Evolutionary conservation across 35 echinoderm and acorn worm genomes (phyloP), one percentile per base, ranked within the genome.

Genomic region (Anneissia japonica): DNA sequence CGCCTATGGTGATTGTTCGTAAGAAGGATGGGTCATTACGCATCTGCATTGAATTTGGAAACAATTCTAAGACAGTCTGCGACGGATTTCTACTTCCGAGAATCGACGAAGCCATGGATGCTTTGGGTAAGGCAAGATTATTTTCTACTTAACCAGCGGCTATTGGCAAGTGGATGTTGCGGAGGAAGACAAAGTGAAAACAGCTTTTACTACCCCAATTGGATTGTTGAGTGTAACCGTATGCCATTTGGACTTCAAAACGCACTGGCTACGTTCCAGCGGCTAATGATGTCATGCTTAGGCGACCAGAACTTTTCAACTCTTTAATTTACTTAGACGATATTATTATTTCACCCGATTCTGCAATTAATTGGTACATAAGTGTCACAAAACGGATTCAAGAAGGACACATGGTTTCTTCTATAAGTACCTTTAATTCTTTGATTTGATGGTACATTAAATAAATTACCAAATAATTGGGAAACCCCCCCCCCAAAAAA

Each of bases 11-110:
- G 12, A 40, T 90, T 35, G 89, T 90, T 1, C 34, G 39, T 17
- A 90, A 90, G 82, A 90, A 90, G 75, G 89, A 90, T n/a, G n/a
- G n/a, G 32, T 79, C 74, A 51, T 46, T 85, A 23, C 12, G 83
- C 43, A 37, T 90, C 1, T 85, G 89, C 38, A 86, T 90, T 40
- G 89, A 90, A 33, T 90, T 46, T 29, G 9, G 89, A 16, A 21
- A 83, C 19, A 90, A 90, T 23, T 39, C 29, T 4, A 28, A 46
- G 4, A 80, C 38, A 79, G 32, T 79, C 26, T n/a, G 37, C 16
- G 38, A 78, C 30, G 38, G 74, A 43, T 80, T 51, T 80, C 9
- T 76, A 13, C 31, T 79, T 6, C 74, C 74, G 16, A 26, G 75
- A 31, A 80, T 80, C 21, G 85, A 87, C 14, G 74, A 87, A 32